A percentile compares a stretch with the other conserved stretches of the same genome.
Conservation (phyloP, 2,113 vertebrate species). For the Leptocoma aspasia region DNA sequence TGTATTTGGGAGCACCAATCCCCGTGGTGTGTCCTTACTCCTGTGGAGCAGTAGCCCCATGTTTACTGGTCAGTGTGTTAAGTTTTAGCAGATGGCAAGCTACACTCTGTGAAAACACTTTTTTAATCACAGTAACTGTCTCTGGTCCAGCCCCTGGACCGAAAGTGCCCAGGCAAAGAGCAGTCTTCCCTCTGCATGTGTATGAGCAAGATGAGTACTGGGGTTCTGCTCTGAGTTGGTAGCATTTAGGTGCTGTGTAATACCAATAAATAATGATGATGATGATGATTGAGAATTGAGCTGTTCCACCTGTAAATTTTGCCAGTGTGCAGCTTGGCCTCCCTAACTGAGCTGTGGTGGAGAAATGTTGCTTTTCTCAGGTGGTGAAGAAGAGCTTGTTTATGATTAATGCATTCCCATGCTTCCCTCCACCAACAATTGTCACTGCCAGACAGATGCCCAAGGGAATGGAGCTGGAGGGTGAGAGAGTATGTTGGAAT, state of each 20-base stretch:
- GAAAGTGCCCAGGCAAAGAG: not conserved
- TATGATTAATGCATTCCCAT: not conserved
- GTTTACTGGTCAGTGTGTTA: not conserved
- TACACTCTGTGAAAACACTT: not conserved
- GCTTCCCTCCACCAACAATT: not conserved
- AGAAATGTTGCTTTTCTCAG: not conserved
- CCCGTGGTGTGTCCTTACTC: not conserved
- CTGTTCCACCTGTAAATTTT: not conserved
- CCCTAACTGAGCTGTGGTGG: not conserved
- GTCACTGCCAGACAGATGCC: not conserved
- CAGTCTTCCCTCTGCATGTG: rapidly evolving
- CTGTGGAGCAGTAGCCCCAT: not conserved
- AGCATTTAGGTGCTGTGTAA: not conserved
- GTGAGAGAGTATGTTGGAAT: not conserved
- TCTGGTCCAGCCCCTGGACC: not conserved
- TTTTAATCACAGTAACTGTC: not conserved
- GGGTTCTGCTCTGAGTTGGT: not conserved
- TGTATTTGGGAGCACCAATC: not conserved
- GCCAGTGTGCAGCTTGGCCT: not conserved
- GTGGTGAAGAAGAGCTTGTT: not conserved
- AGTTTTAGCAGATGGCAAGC: not conserved
- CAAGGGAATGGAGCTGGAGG: not conserved
- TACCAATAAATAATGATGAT: not conserved
- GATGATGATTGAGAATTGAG: not conserved
- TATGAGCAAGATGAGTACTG: not conserved